Evolutionary conservation across 2,888 invertebrate genomes (phyloP).

Genomic region (Xestia rhomboidea): DNA sequence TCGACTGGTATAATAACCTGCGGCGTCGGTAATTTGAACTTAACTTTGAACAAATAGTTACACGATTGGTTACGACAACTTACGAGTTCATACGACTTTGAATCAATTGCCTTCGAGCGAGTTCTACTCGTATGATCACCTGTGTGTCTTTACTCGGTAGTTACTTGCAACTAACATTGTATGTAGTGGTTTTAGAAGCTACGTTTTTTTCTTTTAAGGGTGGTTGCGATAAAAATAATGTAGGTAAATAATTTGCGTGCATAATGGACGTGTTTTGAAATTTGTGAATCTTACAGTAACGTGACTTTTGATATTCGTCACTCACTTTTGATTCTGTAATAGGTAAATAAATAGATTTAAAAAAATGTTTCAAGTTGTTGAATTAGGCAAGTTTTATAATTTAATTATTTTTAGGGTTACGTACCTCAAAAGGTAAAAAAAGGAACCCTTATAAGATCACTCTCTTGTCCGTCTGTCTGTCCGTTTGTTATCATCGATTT

Average conservation of each 20-base stretch:
- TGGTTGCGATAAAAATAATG: neutral
- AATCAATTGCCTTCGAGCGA: constrained; percentile 42
- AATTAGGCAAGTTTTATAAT: neutral
- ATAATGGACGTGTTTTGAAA: neutral
- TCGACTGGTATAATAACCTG: constrained; percentile 35
- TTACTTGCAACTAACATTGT: constrained; percentile 6
- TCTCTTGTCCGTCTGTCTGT: too few relatives aligned
- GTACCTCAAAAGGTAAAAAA: too few relatives aligned
- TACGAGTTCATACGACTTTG: constrained; percentile 31
- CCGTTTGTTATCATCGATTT: too few relatives aligned
- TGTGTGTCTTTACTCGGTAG: constrained; percentile 15
- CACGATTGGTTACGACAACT: constrained; percentile 38
- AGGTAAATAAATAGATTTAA: neutral
- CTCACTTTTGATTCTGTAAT: neutral
- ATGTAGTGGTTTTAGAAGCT: constrained; percentile 4
- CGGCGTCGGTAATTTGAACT: constrained; percentile 56
- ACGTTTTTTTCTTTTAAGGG: neutral
- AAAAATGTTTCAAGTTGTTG: neutral
- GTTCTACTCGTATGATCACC: constrained; percentile 31
- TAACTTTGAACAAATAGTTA: constrained; percentile 57
- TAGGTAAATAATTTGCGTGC: neutral
- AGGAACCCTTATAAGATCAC: too few relatives aligned
- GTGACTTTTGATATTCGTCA: neutral
- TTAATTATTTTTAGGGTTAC: too few relatives aligned
- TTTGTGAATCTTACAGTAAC: neutral